Conservation (phyloP, 2,113 vertebrate genomes). For the Choloepus hoffmanni region DNA sequence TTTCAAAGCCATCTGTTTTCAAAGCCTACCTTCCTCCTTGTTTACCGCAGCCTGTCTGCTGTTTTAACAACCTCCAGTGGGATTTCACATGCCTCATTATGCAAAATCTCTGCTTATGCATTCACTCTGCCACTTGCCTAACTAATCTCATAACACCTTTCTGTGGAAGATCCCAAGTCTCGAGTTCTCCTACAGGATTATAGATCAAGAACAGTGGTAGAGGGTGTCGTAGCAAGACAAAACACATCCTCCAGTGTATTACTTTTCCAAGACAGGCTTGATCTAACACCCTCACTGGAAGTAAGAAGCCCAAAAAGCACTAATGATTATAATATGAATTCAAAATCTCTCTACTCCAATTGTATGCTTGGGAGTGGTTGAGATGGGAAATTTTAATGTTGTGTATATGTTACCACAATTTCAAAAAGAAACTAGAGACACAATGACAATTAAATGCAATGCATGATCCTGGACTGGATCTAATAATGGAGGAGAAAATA, state of each 20-base stretch:
- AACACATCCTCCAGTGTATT: constrained; percentile 80
- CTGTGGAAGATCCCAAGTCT: constrained; percentile 81
- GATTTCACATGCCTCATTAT: constrained; percentile 91
- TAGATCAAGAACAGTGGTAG: constrained; percentile 85
- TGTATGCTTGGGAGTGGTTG: too few relatives aligned
- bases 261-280: constrained; percentile 80
- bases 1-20: constrained; percentile 92
- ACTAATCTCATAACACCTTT: constrained; percentile 89
- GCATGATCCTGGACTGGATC: too few relatives aligned
- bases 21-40: constrained; percentile 90
- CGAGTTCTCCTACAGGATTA: constrained; percentile 81
- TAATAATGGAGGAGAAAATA: too few relatives aligned
- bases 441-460: too few relatives aligned
- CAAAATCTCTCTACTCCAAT: constrained; percentile 22
- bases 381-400: too few relatives aligned
- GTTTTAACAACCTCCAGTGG: constrained; percentile 92
- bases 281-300: constrained; percentile 75
- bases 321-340: constrained; percentile 23
- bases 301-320: constrained; percentile 59
- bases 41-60: constrained; percentile 91
- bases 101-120: constrained; percentile 89
- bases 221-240: constrained; percentile 82
- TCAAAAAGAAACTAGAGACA: too few relatives aligned
- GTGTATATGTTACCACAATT: too few relatives aligned
- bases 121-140: constrained; percentile 88